These are phyloP conservation scores for Mallotus villosus DNA, from an alignment of 2,797 vertebrate species.

Conservation along the genomic window DNA sequence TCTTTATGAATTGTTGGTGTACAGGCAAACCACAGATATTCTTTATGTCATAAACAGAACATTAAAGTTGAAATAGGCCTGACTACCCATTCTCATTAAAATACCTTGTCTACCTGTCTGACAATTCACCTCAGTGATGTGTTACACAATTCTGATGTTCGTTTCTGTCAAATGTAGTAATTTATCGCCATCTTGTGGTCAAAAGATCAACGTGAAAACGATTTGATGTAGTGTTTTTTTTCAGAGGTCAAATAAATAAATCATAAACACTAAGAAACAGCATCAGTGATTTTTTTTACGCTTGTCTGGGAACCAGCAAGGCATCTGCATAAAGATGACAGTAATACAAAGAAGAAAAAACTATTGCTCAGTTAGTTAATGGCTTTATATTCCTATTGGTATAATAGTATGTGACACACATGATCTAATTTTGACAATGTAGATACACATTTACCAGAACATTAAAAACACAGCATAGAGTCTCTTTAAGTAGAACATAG, in stretches of 20 bases:
- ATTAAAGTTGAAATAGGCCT: not conserved
- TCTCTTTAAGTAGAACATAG: conserved; percentile 10
- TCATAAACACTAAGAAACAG: not conserved
- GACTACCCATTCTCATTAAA: not conserved
- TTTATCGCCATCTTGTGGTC: conserved; percentile 16
- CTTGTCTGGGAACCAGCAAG: not conserved
- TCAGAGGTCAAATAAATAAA: not conserved
- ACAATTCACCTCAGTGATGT: not conserved
- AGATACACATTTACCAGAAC: conserved; percentile 17
- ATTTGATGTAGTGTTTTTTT: not conserved
- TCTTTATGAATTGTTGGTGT: too few relatives aligned
- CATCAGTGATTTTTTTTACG: too few relatives aligned
- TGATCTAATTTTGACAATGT: conserved; percentile 24
- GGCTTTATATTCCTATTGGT: conserved; percentile 70
- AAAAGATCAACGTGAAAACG: not conserved
- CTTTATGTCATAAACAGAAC: too few relatives aligned
- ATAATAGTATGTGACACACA: conserved; percentile 41
- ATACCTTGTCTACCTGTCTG: not conserved
- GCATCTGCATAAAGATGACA: too few relatives aligned
- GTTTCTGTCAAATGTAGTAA: not conserved
- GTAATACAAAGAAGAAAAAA: conserved; percentile 27
- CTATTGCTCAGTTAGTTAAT: conserved; percentile 52
- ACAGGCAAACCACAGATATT: too few relatives aligned
- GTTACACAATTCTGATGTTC: not conserved
- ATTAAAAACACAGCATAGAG: conserved; percentile 23